These are phyloP conservation scores for Trematomus bernacchii DNA, from an alignment of 2,797 vertebrate species.

Conservation along the genomic window DNA sequence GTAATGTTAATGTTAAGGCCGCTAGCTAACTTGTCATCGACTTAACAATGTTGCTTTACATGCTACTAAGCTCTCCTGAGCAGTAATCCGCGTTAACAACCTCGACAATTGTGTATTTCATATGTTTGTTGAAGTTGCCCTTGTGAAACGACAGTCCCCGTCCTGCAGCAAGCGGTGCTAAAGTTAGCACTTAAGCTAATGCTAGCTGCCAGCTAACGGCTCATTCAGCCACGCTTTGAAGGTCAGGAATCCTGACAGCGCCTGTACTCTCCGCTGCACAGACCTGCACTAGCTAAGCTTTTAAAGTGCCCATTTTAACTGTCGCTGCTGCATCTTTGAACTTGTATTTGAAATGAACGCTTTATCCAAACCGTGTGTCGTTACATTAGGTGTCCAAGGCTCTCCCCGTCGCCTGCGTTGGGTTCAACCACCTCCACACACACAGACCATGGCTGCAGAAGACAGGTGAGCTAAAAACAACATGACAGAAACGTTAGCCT, in stretches of 20 bases:
- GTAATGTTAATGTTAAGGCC: conserved; percentile 79
- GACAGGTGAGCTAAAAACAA: conserved; percentile 85
- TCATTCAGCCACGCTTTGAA: conserved; percentile 81
- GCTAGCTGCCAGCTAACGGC: conserved; percentile 60
- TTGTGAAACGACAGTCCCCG: conserved; percentile 33
- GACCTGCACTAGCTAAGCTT: too few species aligned
- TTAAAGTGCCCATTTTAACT: neutral
- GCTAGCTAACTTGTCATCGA: conserved; percentile 39
- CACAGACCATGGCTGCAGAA: conserved; percentile 91
- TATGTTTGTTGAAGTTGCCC: conserved; percentile 37
- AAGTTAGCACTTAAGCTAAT: conserved; percentile 59
- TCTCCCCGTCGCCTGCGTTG: conserved; percentile 91
- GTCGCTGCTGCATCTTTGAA: accelerated
- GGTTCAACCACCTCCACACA: conserved; percentile 92
- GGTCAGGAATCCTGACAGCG: conserved; percentile 79
- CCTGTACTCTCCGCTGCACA: conserved; percentile 37
- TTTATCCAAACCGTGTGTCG: neutral
- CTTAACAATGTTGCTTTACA: neutral
- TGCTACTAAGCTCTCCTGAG: accelerated
- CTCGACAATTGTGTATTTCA: accelerated
- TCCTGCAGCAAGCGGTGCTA: conserved; percentile 7
- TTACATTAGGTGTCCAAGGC: conserved; percentile 90
- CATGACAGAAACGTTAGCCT: neutral
- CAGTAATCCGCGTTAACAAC: accelerated
- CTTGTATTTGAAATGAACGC: neutral